Evolutionary conservation across 1,140 invertebrate species (phyloP).

Genomic region (Reticulitermes speratus): DNA sequence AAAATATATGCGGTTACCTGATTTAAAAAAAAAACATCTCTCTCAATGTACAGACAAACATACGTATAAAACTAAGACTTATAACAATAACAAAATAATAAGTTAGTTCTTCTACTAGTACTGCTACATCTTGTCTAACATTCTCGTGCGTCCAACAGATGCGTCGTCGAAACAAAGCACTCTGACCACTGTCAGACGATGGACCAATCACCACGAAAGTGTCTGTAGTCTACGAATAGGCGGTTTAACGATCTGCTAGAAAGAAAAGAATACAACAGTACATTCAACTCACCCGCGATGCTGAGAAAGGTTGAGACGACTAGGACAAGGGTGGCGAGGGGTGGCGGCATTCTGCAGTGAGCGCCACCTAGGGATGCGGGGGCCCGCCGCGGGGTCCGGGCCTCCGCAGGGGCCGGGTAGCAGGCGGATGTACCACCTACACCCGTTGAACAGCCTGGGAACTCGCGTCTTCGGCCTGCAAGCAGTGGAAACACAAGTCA

Average conservation of each 20-base stretch:
- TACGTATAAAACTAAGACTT: too few species aligned
- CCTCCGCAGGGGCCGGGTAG: slow-evolving; percentile 22
- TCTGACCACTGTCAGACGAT: too few species aligned
- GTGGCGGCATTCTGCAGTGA: slow-evolving; percentile 28
- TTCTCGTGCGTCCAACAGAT: too few species aligned
- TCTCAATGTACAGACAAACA: too few species aligned
- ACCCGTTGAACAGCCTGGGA: not conserved
- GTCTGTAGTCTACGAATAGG: not conserved
- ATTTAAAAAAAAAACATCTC: too few species aligned
- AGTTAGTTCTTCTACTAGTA: too few species aligned
- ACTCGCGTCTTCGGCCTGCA: slow-evolving; percentile 29
- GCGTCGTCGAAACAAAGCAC: too few species aligned
- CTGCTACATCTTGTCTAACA: too few species aligned
- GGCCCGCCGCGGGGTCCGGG: not conserved
- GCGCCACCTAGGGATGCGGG: not conserved
- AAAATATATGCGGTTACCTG: too few species aligned
- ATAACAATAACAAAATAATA: too few species aligned
- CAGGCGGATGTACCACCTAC: not conserved
- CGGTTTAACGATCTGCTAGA: not conserved
- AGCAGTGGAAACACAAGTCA: not conserved
- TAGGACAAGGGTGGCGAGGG: slow-evolving; percentile 33
- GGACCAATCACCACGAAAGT: not conserved
- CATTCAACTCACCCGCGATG: slow-evolving; percentile 32
- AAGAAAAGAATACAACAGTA: not conserved
- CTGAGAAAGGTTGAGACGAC: slow-evolving; percentile 33